Conservation (phyloP, 2,797 vertebrate genomes). For the Prionace glauca region DNA sequence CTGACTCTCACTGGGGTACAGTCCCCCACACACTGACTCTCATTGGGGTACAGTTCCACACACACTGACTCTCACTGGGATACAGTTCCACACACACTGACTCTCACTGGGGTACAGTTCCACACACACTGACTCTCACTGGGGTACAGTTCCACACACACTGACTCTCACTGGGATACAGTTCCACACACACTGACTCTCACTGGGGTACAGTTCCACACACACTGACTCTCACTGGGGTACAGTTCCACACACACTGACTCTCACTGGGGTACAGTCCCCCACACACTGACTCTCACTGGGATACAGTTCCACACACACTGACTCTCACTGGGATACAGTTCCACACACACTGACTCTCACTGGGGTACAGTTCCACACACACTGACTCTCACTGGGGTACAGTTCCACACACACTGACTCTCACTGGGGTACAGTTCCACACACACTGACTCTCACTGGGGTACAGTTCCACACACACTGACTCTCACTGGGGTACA, state of each 20-base stretch:
- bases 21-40: background rate
- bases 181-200: background rate
- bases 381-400: background rate
- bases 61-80: background rate
- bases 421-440: too few relatives aligned
- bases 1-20: background rate
- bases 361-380: background rate
- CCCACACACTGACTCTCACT: background rate
- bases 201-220: background rate
- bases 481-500: background rate
- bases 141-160: background rate
- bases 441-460: background rate
- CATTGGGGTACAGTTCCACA: background rate
- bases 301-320: background rate
- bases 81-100: background rate
- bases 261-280: background rate
- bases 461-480: background rate
- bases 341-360: too few relatives aligned
- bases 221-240: background rate
- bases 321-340: too few relatives aligned
- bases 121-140: background rate
- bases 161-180: background rate
- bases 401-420: background rate
- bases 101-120: too few relatives aligned
- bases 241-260: background rate